phyloP scores from a whole-genome alignment of 2,888 invertebrate species.

The Podotricha telesiphe region DNA sequence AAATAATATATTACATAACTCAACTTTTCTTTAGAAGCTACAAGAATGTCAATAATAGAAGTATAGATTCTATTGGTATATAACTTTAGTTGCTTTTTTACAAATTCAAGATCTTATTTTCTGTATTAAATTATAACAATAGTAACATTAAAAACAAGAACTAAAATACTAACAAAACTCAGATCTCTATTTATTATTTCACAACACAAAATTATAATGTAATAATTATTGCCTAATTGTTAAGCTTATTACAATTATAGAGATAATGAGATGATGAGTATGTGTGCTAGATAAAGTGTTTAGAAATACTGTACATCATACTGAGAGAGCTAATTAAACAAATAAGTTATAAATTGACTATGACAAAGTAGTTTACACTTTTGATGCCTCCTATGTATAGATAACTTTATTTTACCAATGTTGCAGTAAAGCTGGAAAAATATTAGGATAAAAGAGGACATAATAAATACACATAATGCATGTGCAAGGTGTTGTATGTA shows the following conservation, averaged over 20 bases:
- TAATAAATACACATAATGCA: no score
- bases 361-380: no score
- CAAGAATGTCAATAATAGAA: neutral
- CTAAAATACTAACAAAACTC: neutral
- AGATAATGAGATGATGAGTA: neutral
- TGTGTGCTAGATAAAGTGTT: no score
- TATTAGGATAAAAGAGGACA: no score
- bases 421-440: no score
- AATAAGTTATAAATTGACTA: neutral
- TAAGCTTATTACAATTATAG: neutral
- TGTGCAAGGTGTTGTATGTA: no score
- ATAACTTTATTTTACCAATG: no score
- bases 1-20: neutral
- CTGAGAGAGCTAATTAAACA: conserved; percentile 1
- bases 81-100: neutral
- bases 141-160: neutral
- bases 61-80: no score
- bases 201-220: neutral
- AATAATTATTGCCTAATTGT: neutral
- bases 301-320: conserved; percentile 5
- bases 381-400: no score
- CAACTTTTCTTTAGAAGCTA: no score
- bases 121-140: neutral
- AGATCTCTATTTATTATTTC: neutral
- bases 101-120: neutral